Base-by-base conservation (phyloP, 2,888 invertebrate species). In the Germaria angustata region DNA sequence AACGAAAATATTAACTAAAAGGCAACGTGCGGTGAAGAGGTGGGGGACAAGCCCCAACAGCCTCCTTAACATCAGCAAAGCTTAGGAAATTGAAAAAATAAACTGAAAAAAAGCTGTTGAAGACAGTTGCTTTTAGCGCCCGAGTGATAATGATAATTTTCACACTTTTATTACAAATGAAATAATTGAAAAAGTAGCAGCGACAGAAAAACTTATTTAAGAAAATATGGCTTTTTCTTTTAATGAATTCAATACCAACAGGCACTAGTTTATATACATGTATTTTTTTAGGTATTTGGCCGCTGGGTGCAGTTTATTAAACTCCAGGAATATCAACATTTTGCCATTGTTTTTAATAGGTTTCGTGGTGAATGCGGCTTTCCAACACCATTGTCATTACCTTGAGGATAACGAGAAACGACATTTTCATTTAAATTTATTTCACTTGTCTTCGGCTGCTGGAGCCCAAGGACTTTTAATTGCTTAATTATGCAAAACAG, bases 401-500 rank as follows among this genome's bases (percentile, higher is more conserved):
- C 86, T 87, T 87, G 85, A 86, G 44, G 36, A 61, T 61, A 44
- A 53, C 20, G 53, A 28, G 59, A 59, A 59, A 36, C 24, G 80
- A 84, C 83, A 80, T 51, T 82, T 80, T 68, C 66, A 69, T 72
- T 78, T 69, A 72, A 79, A 80, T 68, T 59, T 55, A 57, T 72
- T 77, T 65, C 15, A 32, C 13, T 53, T 72, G 44, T 53, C 6
- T 65, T 44, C 15, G 44, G 11, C 41, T n/a, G 63, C 28, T 32
- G 55, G 20, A 46, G 51, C 65, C 53, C 53, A 41, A 72, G 77
- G 66, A 72, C 68, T 77, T 84, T 88, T 89, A 89, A 89, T 89
- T 89, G 89, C 87, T 89, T 88, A 89, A 89, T 89, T 89, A 89
- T 89, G 89, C 86, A 87, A 89, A 89, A 88, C 86, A 84, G 83